phyloP scores from a whole-genome alignment of 1,140 invertebrate species.

The Penaeus indicus region DNA sequence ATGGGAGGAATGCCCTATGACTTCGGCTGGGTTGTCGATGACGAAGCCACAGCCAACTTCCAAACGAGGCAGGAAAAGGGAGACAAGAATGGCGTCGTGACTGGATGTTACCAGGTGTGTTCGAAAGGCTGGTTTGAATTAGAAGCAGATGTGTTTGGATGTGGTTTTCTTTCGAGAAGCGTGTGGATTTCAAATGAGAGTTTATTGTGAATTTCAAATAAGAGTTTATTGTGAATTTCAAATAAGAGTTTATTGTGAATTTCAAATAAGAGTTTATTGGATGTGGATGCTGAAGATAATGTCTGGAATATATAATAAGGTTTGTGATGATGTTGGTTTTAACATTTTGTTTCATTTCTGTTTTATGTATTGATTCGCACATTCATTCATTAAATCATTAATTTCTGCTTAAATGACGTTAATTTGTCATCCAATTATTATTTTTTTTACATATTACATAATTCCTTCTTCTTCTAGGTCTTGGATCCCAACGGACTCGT shows the following conservation, averaged over 20 bases:
- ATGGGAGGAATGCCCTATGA: slow-evolving; percentile 63
- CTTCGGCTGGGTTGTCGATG: slow-evolving; percentile 64
- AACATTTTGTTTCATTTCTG: too few relatives aligned
- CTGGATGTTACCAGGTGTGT: slow-evolving; percentile 65
- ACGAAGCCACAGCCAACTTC: slow-evolving; percentile 63
- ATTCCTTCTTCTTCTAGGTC: neutral
- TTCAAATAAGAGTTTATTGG: too few relatives aligned
- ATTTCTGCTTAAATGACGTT: neutral
- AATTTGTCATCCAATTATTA: neutral
- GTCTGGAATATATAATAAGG: too few relatives aligned
- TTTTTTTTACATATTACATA: neutral
- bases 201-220: too few relatives aligned
- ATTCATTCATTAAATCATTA: neutral
- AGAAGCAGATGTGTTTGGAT: too few relatives aligned
- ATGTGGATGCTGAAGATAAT: too few relatives aligned
- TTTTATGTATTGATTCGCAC: too few relatives aligned
- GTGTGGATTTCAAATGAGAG: too few relatives aligned
- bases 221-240: too few relatives aligned
- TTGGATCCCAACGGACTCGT: slow-evolving; percentile 55
- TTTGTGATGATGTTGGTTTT: too few relatives aligned
- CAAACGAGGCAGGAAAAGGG: slow-evolving; percentile 62
- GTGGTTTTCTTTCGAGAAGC: too few relatives aligned
- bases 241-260: too few relatives aligned
- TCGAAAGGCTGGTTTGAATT: neutral
- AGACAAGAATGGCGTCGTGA: slow-evolving; percentile 61